Evolutionary conservation across 2,113 vertebrate species (phyloP).

Genomic region (Coturnix japonica): DNA sequence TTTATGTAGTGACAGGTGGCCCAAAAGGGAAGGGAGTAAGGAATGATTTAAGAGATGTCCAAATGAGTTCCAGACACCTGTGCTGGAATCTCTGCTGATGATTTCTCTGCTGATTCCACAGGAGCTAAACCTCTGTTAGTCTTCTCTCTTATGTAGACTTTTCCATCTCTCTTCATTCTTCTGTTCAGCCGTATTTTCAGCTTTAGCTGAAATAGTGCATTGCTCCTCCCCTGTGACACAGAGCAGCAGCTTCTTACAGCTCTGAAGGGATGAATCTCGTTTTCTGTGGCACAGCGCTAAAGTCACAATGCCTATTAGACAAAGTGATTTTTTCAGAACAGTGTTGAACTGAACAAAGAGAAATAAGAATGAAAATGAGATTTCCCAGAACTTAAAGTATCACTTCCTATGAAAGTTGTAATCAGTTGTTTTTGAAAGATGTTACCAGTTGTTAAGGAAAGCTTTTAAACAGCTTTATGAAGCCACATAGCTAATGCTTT

Average conservation of each 20-base stretch:
- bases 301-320: not conserved
- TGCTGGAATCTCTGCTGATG: not conserved
- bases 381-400: not conserved
- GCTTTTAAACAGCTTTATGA: not conserved
- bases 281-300: not conserved
- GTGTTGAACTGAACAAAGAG: not conserved
- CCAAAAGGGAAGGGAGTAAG: not conserved
- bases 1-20: not conserved
- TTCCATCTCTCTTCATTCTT: not conserved
- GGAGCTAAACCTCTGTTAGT: not conserved
- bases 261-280: not conserved
- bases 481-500: not conserved
- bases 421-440: not conserved
- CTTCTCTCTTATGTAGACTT: not conserved
- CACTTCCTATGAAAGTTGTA: not conserved
- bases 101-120: not conserved
- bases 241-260: not conserved
- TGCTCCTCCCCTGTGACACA: not conserved
- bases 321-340: not conserved
- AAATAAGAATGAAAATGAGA: conserved; percentile 39
- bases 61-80: not conserved
- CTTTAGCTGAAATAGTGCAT: not conserved
- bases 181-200: not conserved
- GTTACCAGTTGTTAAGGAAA: not conserved
- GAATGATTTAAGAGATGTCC: not conserved